Percentiles rank a stretch among this genome's conserved stretches.
Evolutionary conservation across 2,797 vertebrate genomes (phyloP).

Genomic region (Cephalopachus bancanus): DNA sequence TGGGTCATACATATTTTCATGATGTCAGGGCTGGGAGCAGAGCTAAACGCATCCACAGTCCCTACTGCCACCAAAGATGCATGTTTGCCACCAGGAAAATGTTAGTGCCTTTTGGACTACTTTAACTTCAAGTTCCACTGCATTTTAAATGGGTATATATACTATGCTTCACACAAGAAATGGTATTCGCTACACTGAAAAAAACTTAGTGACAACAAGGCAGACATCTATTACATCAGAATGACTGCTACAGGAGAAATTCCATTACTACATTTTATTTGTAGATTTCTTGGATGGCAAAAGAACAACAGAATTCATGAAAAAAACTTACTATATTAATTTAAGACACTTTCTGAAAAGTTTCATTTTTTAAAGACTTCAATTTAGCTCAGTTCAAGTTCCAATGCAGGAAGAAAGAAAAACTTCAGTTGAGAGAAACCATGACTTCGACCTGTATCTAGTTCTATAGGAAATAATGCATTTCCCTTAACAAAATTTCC

Average conservation of each 20-base stretch:
- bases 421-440: background rate
- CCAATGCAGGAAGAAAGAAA: too few species aligned
- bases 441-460: background rate
- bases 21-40: background rate
- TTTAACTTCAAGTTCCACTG: conserved; percentile 35
- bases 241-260: background rate
- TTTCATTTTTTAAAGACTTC: background rate
- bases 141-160: conserved; percentile 10
- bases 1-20: background rate
- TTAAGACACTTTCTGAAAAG: background rate
- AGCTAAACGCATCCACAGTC: background rate
- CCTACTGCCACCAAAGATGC: background rate
- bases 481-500: conserved; percentile 1
- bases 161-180: background rate
- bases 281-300: conserved; percentile 2
- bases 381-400: background rate
- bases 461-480: background rate
- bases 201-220: conserved; percentile 18
- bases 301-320: background rate
- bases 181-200: background rate
- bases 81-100: background rate
- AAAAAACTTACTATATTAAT: background rate
- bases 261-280: background rate
- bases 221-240: conserved; percentile 2
- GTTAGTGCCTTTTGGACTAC: conserved; percentile 13